A percentile compares a stretch with the other conserved stretches of the same genome.
Evolutionary conservation across 2,113 vertebrate species (phyloP).

Genomic region (Albula goreensis): DNA sequence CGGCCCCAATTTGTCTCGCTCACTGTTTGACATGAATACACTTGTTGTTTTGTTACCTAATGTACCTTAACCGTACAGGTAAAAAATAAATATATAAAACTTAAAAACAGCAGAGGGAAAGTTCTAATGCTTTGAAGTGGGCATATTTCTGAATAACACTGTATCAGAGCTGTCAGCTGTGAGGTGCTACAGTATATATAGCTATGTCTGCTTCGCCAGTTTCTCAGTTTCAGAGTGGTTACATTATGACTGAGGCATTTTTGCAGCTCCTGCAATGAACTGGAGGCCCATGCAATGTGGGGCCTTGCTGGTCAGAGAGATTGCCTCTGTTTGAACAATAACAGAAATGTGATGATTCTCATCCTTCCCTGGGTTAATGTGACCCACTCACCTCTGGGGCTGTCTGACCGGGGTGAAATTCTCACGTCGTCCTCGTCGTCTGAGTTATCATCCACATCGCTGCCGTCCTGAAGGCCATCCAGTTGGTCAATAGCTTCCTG

Average conservation of each 20-base stretch:
- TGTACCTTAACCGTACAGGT: not conserved
- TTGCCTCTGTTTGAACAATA: not conserved
- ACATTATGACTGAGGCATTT: not conserved
- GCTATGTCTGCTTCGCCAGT: not conserved
- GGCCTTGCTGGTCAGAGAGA: not conserved
- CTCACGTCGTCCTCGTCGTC: conserved; percentile 62
- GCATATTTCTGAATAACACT: not conserved
- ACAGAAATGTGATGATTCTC: not conserved
- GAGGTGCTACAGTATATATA: not conserved
- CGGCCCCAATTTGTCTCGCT: not conserved
- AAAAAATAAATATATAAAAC: not conserved
- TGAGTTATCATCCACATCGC: conserved; percentile 64
- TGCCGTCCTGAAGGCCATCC: conserved; percentile 70
- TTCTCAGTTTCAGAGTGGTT: not conserved
- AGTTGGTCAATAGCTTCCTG: conserved; percentile 62
- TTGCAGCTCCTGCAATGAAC: not conserved
- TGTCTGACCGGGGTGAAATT: conserved; percentile 62
- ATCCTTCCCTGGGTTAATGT: not conserved
- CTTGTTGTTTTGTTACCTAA: not conserved
- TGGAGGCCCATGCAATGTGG: not conserved
- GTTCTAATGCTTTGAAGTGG: not conserved
- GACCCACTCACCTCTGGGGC: conserved; percentile 67
- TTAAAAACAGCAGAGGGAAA: not conserved
- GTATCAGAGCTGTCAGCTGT: not conserved
- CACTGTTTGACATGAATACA: not conserved